Percentiles rank a stretch among this genome's conserved stretches.
Conservation (phyloP, 2,888 invertebrate species). For the Tromatobia lineatoria region DNA sequence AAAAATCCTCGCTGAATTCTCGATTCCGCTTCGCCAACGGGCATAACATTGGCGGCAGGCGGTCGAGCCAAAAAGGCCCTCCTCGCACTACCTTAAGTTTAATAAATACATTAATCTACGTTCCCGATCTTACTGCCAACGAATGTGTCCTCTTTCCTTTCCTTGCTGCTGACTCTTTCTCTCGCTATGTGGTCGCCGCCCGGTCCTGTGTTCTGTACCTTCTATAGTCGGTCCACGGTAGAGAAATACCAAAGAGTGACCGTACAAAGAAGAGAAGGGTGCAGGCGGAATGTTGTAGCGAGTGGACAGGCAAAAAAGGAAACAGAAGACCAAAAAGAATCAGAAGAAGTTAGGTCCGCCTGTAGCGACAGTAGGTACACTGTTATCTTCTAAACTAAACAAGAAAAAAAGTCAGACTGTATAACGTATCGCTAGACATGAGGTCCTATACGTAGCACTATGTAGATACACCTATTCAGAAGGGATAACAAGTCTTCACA, state of each 20-base stretch:
- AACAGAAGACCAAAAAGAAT: conserved; percentile 6
- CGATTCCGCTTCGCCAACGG: conserved; percentile 2
- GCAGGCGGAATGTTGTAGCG: conserved; percentile 59
- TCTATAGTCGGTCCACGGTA: conserved; percentile 38
- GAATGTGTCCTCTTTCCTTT: conserved; percentile 60
- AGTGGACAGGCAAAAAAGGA: conserved; percentile 42
- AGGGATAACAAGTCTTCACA: conserved; percentile 5
- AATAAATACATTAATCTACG: conserved; percentile 75
- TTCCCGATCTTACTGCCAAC: conserved; percentile 68
- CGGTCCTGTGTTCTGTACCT: conserved; percentile 39
- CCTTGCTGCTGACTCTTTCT: conserved; percentile 43
- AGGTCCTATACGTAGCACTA: conserved; percentile 5
- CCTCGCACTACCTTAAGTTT: conserved; percentile 64
- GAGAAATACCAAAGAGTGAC: conserved; percentile 45
- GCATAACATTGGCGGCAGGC: conserved; percentile 27
- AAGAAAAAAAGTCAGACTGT: neutral
- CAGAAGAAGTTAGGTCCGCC: neutral
- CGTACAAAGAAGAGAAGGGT: conserved; percentile 39
- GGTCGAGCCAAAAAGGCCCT: conserved; percentile 55
- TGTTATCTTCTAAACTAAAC: conserved; percentile 26
- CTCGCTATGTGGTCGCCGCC: conserved; percentile 61
- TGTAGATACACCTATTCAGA: conserved; percentile 14
- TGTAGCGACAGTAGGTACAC: conserved; percentile 20
- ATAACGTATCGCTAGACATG: neutral
- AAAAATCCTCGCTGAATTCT: conserved; percentile 7